Evolutionary conservation across 2,797 vertebrate genomes (phyloP).

Genomic region (Aldrovandia affinis): DNA sequence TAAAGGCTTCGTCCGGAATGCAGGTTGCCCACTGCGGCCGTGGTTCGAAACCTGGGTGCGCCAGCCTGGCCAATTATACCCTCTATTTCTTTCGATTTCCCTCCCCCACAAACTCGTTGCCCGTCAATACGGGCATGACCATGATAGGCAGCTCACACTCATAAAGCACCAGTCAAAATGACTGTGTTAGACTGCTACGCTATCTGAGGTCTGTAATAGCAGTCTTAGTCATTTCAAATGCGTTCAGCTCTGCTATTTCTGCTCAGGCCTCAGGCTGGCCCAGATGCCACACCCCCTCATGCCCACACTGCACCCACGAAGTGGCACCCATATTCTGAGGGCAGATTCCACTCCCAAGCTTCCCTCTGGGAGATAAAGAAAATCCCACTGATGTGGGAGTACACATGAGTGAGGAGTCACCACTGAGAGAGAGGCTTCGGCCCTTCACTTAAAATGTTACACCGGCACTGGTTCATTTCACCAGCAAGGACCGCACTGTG

Average conservation of each 20-base stretch:
- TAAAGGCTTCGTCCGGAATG: no score
- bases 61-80: no score
- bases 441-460: conserved; percentile 42
- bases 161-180: no score
- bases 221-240: conserved; percentile 75
- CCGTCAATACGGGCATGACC: no score
- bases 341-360: conserved; percentile 81
- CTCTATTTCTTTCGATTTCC: no score
- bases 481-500: conserved; percentile 34
- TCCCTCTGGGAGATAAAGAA: conserved; percentile 83
- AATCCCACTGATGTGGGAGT: conserved; percentile 79
- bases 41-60: no score
- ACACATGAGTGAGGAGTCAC: conserved; percentile 62
- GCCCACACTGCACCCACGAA: conserved; percentile 81
- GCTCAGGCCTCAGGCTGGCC: conserved; percentile 80
- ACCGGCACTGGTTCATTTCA: conserved; percentile 35
- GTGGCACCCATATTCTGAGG: conserved; percentile 76
- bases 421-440: conserved; percentile 56
- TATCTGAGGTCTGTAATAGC: background rate
- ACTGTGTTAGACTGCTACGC: no score
- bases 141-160: no score
- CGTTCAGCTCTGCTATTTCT: conserved; percentile 78
- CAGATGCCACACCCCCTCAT: conserved; percentile 82
- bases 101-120: no score
- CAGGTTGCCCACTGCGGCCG: no score